A percentile compares a stretch with the other conserved stretches of the same genome.
Conservation (phyloP, 2,888 invertebrate genomes). For the Tipula vernalis region DNA sequence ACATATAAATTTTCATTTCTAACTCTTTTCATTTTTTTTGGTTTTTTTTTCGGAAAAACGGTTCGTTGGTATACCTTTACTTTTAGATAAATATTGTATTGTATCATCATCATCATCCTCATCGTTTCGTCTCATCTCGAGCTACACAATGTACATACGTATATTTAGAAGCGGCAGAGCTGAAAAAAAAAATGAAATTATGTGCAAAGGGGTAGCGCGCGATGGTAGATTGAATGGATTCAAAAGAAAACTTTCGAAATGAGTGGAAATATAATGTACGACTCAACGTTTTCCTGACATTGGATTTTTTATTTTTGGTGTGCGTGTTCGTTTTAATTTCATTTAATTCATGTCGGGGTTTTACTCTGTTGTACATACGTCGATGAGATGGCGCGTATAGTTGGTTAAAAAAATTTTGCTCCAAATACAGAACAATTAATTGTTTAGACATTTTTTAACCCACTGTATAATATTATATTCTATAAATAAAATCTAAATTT, state of each 20-base stretch:
- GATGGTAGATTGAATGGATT: background rate
- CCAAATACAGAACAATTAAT: background rate
- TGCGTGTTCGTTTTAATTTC: background rate
- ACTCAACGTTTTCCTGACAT: background rate
- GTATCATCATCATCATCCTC: background rate
- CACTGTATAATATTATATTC: background rate
- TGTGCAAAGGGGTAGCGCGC: background rate
- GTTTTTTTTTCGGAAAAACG: background rate
- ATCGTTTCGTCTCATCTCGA: background rate
- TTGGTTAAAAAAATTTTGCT: background rate
- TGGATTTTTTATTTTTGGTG: background rate
- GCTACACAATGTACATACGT: background rate
- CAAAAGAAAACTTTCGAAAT: background rate
- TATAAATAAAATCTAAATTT: background rate
- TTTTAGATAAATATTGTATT: background rate
- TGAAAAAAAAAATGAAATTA: background rate
- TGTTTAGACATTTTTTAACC: background rate
- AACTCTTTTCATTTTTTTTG: background rate
- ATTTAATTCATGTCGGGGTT: background rate
- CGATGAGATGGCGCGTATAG: background rate
- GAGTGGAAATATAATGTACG: background rate
- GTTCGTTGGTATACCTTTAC: background rate
- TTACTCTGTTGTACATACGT: background rate
- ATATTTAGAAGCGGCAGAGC: background rate
- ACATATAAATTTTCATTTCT: background rate